Conservation (phyloP, 1,140 invertebrate genomes). For the Choristoneura fumiferana region DNA sequence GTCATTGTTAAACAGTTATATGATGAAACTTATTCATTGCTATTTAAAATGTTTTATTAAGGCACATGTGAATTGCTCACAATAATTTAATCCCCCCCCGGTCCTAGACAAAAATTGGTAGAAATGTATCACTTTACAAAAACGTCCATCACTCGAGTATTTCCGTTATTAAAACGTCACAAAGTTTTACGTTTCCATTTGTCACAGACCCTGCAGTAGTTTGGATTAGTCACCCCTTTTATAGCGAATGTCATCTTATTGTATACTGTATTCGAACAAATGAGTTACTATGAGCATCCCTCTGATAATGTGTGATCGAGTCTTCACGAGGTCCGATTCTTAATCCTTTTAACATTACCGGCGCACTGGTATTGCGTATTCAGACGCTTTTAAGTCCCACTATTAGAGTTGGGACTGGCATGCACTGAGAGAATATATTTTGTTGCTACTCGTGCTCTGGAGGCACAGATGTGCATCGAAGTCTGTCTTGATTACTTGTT, state of each 20-base stretch:
- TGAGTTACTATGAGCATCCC: conserved; percentile 26
- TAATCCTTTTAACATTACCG: conserved; percentile 52
- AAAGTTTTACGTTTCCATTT: conserved; percentile 45
- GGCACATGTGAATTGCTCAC: no score
- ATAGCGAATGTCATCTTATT: conserved; percentile 23
- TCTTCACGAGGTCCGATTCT: conserved; percentile 32
- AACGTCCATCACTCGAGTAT: conserved; percentile 5
- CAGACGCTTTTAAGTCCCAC: neutral
- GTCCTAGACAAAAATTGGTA: no score
- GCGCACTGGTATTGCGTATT: conserved; percentile 16
- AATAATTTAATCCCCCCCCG: no score
- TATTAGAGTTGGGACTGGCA: conserved; percentile 4
- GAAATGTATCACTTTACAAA: no score
- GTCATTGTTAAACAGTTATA: no score
- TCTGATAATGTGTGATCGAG: conserved; percentile 24
- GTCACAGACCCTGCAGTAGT: conserved; percentile 45
- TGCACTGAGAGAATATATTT: neutral
- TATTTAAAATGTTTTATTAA: no score
- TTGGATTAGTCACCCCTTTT: conserved; percentile 43
- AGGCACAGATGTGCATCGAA: conserved; percentile 62
- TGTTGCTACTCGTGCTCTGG: conserved; percentile 18
- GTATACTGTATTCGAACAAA: conserved; percentile 32
- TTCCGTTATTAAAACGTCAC: conserved; percentile 50
- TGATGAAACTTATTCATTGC: no score
- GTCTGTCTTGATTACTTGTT: conserved; percentile 60